A percentile compares a stretch with the other conserved stretches of the same genome.
These are phyloP conservation scores for Megatriorchis doriae DNA, from an alignment of 2,113 vertebrate genomes.

Conservation along the genomic window DNA sequence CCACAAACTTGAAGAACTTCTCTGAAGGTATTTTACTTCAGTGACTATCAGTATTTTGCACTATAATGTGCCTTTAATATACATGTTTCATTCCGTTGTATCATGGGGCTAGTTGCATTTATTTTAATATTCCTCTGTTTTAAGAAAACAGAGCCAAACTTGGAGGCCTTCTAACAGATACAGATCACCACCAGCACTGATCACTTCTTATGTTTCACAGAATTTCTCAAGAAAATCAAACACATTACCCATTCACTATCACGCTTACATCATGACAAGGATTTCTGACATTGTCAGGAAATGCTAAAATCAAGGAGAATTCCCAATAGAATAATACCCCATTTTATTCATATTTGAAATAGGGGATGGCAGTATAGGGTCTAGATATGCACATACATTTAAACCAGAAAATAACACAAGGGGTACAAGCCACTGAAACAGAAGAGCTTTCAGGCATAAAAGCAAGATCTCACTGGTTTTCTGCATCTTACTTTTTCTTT, in stretches of 20 bases:
- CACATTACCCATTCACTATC: background rate
- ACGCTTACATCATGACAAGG: rapidly evolving
- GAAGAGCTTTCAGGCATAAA: background rate
- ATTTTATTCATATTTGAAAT: background rate
- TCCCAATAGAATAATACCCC: background rate
- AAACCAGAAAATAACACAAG: background rate
- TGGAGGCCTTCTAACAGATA: background rate
- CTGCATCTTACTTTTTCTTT: background rate
- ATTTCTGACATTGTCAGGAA: background rate
- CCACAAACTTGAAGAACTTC: background rate
- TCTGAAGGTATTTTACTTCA: background rate
- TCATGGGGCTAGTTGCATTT: background rate
- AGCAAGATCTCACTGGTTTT: background rate
- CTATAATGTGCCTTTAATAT: background rate
- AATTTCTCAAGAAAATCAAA: background rate
- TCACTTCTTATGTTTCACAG: background rate
- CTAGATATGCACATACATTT: background rate
- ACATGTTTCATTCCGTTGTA: background rate
- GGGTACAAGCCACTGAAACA: background rate
- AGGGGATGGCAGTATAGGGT: background rate
- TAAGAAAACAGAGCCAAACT: background rate
- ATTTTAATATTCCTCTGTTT: background rate
- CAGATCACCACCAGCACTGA: rapidly evolving
- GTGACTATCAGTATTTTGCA: background rate
- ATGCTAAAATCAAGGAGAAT: background rate